These are phyloP conservation scores for Glyphotaelius pellucidus DNA, from an alignment of 2,888 invertebrate species.

Conservation along the genomic window DNA sequence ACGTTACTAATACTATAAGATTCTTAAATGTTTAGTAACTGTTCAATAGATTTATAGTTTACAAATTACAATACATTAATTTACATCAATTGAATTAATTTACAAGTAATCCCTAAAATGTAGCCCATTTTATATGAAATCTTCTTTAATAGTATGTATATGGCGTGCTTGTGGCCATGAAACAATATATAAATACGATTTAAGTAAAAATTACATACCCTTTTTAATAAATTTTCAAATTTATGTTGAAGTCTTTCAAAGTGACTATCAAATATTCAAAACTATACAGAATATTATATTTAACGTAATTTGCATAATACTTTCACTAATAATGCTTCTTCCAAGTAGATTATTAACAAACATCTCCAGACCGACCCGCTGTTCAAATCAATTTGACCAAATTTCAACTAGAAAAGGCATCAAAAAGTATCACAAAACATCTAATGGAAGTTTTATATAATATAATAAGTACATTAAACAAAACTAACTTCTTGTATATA, in stretches of 20 bases:
- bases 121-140: constrained; percentile 16
- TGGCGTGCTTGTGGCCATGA: neutral
- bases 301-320: constrained; percentile 16
- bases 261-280: constrained; percentile 19
- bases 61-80: constrained; percentile 9
- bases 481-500: neutral
- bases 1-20: constrained; percentile 9
- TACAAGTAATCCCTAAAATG: neutral
- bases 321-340: neutral
- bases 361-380: neutral
- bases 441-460: neutral
- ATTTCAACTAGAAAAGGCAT: constrained; percentile 24
- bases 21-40: neutral
- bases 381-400: neutral
- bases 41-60: neutral
- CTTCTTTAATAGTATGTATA: constrained; percentile 9
- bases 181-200: constrained; percentile 17
- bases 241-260: constrained; percentile 20
- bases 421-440: constrained; percentile 11
- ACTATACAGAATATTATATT: constrained; percentile 31
- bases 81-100: neutral
- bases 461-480: constrained; percentile 19
- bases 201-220: constrained; percentile 45
- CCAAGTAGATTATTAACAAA: neutral
- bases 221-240: constrained; percentile 25